phyloP scores from a whole-genome alignment of 1,140 invertebrate genomes.

The Scaptomyza graminum region DNA sequence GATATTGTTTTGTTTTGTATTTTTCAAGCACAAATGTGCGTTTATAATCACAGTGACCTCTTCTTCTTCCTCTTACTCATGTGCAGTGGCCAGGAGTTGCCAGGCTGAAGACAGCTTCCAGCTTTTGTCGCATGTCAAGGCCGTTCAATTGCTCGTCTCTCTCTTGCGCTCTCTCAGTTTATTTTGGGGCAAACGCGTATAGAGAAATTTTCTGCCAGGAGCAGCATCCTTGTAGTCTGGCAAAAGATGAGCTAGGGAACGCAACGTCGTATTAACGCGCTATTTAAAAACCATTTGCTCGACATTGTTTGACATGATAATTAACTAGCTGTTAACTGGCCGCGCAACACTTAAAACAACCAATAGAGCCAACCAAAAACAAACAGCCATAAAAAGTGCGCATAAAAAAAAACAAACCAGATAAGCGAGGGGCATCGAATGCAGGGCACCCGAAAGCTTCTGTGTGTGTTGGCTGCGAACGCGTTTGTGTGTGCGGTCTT shows the following conservation, averaged over 20 bases:
- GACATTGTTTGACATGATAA: constrained; percentile 3
- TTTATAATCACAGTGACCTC: constrained; percentile 5
- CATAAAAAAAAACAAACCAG: constrained; percentile 38
- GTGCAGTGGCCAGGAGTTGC: constrained; percentile 5
- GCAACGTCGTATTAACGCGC: too few species aligned
- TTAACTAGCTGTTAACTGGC: background rate
- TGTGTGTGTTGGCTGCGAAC: constrained; percentile 15
- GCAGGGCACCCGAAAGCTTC: constrained; percentile 26
- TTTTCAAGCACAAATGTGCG: constrained; percentile 24
- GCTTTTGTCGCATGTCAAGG: constrained; percentile 48
- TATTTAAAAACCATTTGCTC: background rate
- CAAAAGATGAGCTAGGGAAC: background rate
- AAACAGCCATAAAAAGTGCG: constrained; percentile 41
- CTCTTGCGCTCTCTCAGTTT: background rate
- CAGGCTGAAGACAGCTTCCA: constrained; percentile 19
- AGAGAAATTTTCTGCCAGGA: background rate
- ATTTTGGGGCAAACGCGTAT: background rate
- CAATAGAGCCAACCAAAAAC: constrained; percentile 29
- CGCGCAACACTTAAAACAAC: constrained; percentile 20
- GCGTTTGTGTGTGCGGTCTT: background rate
- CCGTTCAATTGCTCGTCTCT: constrained; percentile 36
- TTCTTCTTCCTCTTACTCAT: constrained; percentile 3
- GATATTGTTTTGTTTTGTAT: constrained; percentile 23
- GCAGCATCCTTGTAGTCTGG: background rate
- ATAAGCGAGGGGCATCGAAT: constrained; percentile 41